phyloP scores from a whole-genome alignment of 2,888 invertebrate species.

The Drosophila acutilabella region DNA sequence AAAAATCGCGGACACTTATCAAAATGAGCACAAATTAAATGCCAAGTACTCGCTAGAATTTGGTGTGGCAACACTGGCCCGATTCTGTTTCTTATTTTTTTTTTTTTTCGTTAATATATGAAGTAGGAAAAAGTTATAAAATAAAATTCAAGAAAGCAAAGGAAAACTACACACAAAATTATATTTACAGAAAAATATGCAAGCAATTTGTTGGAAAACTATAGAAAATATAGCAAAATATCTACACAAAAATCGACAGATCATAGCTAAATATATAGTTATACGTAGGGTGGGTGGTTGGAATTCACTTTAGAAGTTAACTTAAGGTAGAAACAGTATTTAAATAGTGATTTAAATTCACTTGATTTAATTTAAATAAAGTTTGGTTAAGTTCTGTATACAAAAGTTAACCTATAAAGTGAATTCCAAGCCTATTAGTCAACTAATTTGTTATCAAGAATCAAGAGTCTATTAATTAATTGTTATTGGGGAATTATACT shows the following conservation, averaged over 20 bases:
- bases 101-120: slow-evolving; percentile 30
- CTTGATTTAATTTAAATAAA: no score
- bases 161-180: slow-evolving; percentile 14
- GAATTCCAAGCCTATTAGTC: slow-evolving; percentile 22
- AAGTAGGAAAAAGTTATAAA: not conserved
- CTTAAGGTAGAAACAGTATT: no score
- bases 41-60: not conserved
- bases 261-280: slow-evolving; percentile 1
- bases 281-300: not conserved
- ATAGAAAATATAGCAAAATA: slow-evolving; percentile 16
- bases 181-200: slow-evolving; percentile 44
- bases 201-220: slow-evolving; percentile 31
- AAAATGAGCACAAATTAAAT: slow-evolving; percentile 28
- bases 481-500: not conserved
- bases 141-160: slow-evolving; percentile 16
- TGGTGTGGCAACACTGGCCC: slow-evolving; percentile 44
- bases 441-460: not conserved
- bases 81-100: not conserved
- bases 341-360: no score
- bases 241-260: slow-evolving; percentile 27
- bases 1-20: slow-evolving; percentile 41
- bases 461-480: not conserved
- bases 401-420: not conserved
- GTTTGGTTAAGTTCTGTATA: not conserved
- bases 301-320: slow-evolving; percentile 9